phyloP scores from a whole-genome alignment of 2,797 vertebrate species.

The Clarias pachynema region DNA sequence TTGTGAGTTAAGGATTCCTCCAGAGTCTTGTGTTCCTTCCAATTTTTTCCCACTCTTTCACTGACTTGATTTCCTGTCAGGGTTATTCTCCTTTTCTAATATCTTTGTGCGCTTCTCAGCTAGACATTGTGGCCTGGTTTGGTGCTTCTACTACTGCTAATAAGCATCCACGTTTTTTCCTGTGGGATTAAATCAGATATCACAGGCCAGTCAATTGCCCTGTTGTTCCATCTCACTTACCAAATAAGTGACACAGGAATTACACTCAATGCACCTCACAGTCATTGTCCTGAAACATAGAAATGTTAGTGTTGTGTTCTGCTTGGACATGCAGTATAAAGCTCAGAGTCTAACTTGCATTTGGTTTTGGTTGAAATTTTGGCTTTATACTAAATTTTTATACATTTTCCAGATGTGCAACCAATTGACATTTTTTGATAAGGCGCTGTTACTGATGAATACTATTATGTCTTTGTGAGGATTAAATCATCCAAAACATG shows the following conservation, averaged over 20 bases:
- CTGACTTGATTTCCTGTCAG: background rate
- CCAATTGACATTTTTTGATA: background rate
- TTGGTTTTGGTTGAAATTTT: background rate
- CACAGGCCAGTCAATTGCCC: slow-evolving; percentile 1
- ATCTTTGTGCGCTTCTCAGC: background rate
- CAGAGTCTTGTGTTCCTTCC: background rate
- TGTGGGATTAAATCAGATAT: background rate
- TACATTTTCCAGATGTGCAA: background rate
- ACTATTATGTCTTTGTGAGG: background rate
- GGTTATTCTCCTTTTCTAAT: background rate
- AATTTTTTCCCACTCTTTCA: background rate
- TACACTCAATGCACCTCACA: slow-evolving; percentile 1
- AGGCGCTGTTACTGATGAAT: background rate
- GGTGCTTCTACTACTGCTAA: background rate
- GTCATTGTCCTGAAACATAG: background rate
- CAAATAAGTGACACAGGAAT: background rate
- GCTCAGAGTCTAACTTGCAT: background rate
- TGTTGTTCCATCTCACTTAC: background rate
- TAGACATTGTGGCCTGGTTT: background rate
- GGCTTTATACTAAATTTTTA: background rate
- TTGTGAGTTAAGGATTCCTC: slow-evolving; percentile 3
- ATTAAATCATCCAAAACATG: background rate
- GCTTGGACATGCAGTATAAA: background rate
- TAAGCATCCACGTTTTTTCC: background rate
- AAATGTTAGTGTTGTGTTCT: background rate